phyloP scores from a whole-genome alignment of 2,888 invertebrate species.

The Chrysolina americana region DNA sequence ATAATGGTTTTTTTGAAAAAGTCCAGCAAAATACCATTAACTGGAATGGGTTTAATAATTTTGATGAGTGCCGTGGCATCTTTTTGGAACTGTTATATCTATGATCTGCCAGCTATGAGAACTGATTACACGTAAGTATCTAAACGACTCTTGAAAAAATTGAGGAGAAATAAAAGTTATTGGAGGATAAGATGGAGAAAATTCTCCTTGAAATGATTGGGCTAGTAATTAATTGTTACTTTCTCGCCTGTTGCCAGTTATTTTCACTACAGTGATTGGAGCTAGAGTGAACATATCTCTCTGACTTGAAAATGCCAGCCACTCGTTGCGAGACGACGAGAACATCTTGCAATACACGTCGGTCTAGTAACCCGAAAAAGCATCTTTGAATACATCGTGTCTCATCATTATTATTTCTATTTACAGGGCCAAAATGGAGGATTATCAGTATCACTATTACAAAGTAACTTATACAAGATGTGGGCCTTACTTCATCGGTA shows the following conservation, averaged over 20 bases:
- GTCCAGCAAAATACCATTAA: neutral
- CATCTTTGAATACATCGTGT: neutral
- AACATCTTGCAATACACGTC: too few relatives aligned
- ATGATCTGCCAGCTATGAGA: neutral
- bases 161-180: neutral
- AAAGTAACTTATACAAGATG: neutral
- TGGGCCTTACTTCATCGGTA: neutral
- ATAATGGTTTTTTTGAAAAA: constrained; percentile 3
- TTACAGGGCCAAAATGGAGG: neutral
- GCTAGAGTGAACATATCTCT: too few relatives aligned
- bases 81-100: neutral
- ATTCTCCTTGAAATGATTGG: neutral
- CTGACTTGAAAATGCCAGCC: too few relatives aligned
- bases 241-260: too few relatives aligned
- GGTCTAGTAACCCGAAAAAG: too few relatives aligned
- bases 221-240: neutral
- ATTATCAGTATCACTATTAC: neutral
- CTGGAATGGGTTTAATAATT: neutral
- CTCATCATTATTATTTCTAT: neutral
- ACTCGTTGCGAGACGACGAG: too few relatives aligned
- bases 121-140: neutral
- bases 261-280: too few relatives aligned
- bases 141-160: neutral
- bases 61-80: neutral
- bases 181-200: too few relatives aligned